Base-by-base conservation (phyloP, 1,140 invertebrate genomes). In the Leptopilina boulardi region DNA sequence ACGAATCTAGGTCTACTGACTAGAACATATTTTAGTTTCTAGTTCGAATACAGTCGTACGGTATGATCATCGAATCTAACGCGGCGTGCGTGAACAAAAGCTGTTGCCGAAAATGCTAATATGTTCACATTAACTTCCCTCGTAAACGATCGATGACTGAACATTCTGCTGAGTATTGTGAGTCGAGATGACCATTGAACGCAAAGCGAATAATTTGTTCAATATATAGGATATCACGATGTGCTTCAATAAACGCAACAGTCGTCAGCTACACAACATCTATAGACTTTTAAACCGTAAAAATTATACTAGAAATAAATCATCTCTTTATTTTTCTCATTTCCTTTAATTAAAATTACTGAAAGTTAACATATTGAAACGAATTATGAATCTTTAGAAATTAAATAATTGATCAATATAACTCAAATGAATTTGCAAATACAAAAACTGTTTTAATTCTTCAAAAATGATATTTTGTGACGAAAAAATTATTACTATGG, bases 1-100 rank as follows among this genome's bases (percentile, higher is more conserved):
- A 44, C 18, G 47, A 26, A 70, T 21, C 44, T 47, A 77, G 70
- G 42, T 77, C 75, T n/a, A n/a, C n/a, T 74, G 73, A 34, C 44
- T 66, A 47, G 73, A 74, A 74, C 59, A 76, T 77, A 76, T 82
- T 79, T 82, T 82, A 82, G 13, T 34, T 30, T 66, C 26, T 54
- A 54, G 21, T 77, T 51, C 70, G 23, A 76, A 72, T 75, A 47
- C 76, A 76, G 71, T 34, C 23, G 66, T 77, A 71, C 13, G 70
- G 38, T 77, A 76, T 79, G 75, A 81, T 79, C 74, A 81, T 81
- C 19, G 71, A 75, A 75, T 74, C 71, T 56, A 66, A 59, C 42
- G 47, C 73, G 15, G 72, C 79, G 44, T 80, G 59, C 75, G 74
- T 75, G 38, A 78, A 76, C 72, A 71, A 73, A 66, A 77, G 76